Base-by-base conservation (phyloP, 2,888 invertebrate species). In the Tiphia femorata region DNA sequence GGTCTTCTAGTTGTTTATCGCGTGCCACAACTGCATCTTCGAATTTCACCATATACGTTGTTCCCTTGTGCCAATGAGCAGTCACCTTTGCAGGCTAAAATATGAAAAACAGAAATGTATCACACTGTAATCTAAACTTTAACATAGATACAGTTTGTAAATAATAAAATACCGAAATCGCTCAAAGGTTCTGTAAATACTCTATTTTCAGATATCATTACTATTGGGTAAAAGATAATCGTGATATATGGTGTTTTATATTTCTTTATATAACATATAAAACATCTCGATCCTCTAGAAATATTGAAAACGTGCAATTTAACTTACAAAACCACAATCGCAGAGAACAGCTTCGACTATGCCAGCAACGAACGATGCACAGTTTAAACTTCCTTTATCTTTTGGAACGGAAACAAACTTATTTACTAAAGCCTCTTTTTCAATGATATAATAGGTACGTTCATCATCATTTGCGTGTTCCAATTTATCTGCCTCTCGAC, bases 401-500 rank as follows among this genome's bases (percentile, higher is more conserved):
- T 97, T 96, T 0, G 98, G 98, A 1, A 98, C 94, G 56, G 98
- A 99, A 64, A 99, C 97, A 82, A 92, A 99, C 77, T 93, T 93
- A 84, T 99, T 99, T 0, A 97, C 98, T 67, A 99, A 80, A 7
- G 98, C 96, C 79, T 99, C 98, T 77, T 97, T 97, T 83, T 99
- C 99, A 81, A 99, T 98, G 35, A 99, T 93, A 78, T 98, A 98
- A 85, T 98, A 99, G 0, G 96, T 98, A 64, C 93, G 90, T 79
- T 98, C 97, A 86, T 99, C 98, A 85, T 99, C 98, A 84, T 98
- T 98, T 2, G 98, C 97, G 84, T 98, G 96, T 80, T 99, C 99
- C 64, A 99, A 83, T 81, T 98, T 98, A 80, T 99, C 99, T 25
- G 98, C 98, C 86, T 99, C 99, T 79, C 95, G 94, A 1, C 98